Percentiles rank a stretch among this genome's conserved stretches.
phyloP scores from a whole-genome alignment of 2,888 invertebrate species.

The Seira musarum region DNA sequence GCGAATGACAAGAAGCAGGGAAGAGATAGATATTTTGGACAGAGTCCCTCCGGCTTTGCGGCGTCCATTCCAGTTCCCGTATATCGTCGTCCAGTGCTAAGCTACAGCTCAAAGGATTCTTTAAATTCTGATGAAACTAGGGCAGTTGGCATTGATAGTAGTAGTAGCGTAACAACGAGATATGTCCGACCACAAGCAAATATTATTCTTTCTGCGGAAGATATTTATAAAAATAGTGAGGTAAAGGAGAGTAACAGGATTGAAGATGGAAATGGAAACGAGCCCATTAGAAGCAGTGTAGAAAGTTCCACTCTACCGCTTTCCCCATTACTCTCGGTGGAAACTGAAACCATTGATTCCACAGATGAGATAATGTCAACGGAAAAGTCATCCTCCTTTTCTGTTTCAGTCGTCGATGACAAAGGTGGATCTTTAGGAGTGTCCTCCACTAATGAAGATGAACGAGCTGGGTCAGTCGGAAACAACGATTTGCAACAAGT shows the following conservation, averaged over 20 bases:
- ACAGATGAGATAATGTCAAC: slow-evolving; percentile 55
- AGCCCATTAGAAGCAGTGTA: not conserved
- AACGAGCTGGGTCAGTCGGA: slow-evolving; percentile 25
- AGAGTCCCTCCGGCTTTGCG: slow-evolving; percentile 50
- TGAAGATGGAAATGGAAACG: slow-evolving; percentile 4
- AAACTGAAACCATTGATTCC: slow-evolving; percentile 40
- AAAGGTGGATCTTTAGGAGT: slow-evolving; percentile 18
- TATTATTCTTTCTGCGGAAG: slow-evolving; percentile 59
- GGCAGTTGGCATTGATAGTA: not conserved
- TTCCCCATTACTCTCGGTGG: slow-evolving; percentile 19
- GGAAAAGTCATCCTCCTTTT: slow-evolving; percentile 65
- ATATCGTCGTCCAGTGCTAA: slow-evolving; percentile 55
- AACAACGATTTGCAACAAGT: slow-evolving; percentile 42
- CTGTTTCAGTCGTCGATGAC: slow-evolving; percentile 60
- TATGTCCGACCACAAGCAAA: slow-evolving; percentile 47
- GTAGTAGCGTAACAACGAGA: slow-evolving; percentile 21
- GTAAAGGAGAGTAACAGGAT: slow-evolving; percentile 48
- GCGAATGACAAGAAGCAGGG: slow-evolving; percentile 8
- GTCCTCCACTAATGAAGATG: slow-evolving; percentile 29
- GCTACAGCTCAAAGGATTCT: slow-evolving; percentile 3
- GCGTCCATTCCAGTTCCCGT: slow-evolving; percentile 64
- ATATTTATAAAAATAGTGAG: slow-evolving; percentile 68
- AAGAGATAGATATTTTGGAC: slow-evolving; percentile 36
- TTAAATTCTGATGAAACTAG: slow-evolving; percentile 21
- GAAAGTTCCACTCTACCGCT: slow-evolving; percentile 25